Evolutionary conservation across 2,888 invertebrate genomes (phyloP).

Genomic region (Pandemis cinnamomeana): DNA sequence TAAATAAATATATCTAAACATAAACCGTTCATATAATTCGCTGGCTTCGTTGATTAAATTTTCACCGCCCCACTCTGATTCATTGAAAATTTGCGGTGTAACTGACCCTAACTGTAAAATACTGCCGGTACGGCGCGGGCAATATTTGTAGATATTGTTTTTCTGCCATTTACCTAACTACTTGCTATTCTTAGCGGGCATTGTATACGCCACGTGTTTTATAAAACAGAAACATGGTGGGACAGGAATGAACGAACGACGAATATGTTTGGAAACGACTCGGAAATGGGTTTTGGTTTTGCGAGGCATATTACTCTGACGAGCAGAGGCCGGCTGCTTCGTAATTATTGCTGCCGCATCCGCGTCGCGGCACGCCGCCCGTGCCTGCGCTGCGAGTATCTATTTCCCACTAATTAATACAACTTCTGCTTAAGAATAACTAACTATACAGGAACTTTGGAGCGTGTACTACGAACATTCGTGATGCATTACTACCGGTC

Average conservation of each 20-base stretch:
- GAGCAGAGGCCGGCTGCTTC: neutral
- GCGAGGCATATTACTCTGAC: constrained; percentile 1
- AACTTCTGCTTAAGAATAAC: neutral
- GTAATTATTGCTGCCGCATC: constrained; percentile 3
- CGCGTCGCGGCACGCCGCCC: constrained; percentile 6
- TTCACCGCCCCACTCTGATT: constrained; percentile 27
- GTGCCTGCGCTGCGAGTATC: neutral
- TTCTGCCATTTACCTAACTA: constrained; percentile 47
- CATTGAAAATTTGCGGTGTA: constrained; percentile 35
- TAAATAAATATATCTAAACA: constrained; percentile 33
- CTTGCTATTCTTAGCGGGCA: constrained; percentile 58
- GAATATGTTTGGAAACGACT: neutral
- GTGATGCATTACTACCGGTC: neutral
- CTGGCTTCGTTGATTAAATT: constrained; percentile 31
- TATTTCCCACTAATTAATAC: neutral
- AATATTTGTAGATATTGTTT: constrained; percentile 54
- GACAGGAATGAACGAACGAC: constrained; percentile 14
- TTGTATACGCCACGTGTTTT: constrained; percentile 55
- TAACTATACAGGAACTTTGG: neutral
- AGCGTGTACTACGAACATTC: neutral
- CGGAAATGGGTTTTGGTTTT: constrained; percentile 22
- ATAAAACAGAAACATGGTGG: constrained; percentile 48
- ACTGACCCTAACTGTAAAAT: constrained; percentile 33
- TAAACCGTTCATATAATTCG: constrained; percentile 28
- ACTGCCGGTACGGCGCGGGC: constrained; percentile 21